A percentile compares a stretch with the other conserved stretches of the same genome.
Evolutionary conservation across 1,140 invertebrate species (phyloP).

Genomic region (Chionoecetes opilio): DNA sequence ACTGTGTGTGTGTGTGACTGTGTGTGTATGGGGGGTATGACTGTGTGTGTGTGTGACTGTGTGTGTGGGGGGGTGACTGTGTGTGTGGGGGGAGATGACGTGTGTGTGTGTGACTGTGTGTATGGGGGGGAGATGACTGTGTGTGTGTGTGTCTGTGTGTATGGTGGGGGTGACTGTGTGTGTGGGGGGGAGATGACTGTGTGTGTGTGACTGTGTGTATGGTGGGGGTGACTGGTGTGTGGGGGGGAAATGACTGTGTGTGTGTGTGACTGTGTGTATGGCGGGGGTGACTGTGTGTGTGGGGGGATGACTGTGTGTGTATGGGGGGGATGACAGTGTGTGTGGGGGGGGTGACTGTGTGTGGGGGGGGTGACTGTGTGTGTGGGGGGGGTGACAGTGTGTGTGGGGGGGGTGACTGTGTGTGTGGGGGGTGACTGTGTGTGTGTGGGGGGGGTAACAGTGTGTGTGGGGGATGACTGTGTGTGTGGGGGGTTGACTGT

Average conservation of each 20-base stretch:
- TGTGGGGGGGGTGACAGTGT: too few species aligned
- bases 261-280: background rate
- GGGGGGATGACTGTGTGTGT: too few species aligned
- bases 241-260: too few species aligned
- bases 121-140: background rate
- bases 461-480: too few species aligned
- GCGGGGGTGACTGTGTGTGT: background rate
- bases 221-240: too few species aligned
- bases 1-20: background rate
- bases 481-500: background rate
- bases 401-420: background rate
- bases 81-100: too few species aligned
- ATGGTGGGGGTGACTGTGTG: background rate
- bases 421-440: background rate
- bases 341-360: too few species aligned
- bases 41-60: background rate
- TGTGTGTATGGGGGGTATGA: background rate
- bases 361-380: background rate
- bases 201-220: too few species aligned
- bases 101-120: background rate
- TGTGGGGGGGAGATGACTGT: background rate
- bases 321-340: background rate
- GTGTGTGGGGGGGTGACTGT: too few species aligned
- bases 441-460: too few species aligned
- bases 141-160: too few species aligned